These are phyloP conservation scores for Pampus argenteus DNA, from an alignment of 2,797 vertebrate genomes.

Conservation along the genomic window DNA sequence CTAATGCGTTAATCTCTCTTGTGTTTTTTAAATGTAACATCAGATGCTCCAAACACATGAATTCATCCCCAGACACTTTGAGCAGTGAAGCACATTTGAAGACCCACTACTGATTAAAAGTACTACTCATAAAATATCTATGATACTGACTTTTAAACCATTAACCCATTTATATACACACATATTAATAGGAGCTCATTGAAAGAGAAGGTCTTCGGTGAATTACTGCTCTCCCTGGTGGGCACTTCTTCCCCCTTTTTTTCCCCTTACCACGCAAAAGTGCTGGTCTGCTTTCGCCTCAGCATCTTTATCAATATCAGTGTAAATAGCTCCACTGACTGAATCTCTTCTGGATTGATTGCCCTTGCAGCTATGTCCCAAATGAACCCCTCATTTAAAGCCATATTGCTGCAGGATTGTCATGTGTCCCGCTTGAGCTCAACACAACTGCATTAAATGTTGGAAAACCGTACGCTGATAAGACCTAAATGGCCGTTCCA, in stretches of 20 bases:
- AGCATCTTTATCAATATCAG: slow-evolving; percentile 69
- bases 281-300: slow-evolving; percentile 23
- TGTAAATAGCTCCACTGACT: slow-evolving; percentile 63
- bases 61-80: not conserved
- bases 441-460: slow-evolving; percentile 18
- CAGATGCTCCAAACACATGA: not conserved
- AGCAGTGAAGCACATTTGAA: slow-evolving; percentile 10
- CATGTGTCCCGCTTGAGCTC: not conserved
- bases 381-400: slow-evolving; percentile 44
- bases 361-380: slow-evolving; percentile 58
- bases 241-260: slow-evolving; percentile 23
- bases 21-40: not conserved
- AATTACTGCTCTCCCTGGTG: slow-evolving; percentile 48
- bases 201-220: slow-evolving; percentile 21
- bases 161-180: not conserved
- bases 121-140: slow-evolving; percentile 17
- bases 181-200: not conserved
- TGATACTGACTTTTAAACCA: slow-evolving; percentile 18
- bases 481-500: slow-evolving; percentile 2
- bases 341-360: slow-evolving; percentile 56
- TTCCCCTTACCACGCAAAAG: slow-evolving; percentile 54
- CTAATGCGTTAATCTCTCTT: not conserved
- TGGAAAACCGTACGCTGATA: slow-evolving; percentile 26
- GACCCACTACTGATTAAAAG: slow-evolving; percentile 19
- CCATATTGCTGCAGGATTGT: slow-evolving; percentile 20